Evolutionary conservation across 2,113 vertebrate species (phyloP).

Genomic region (Astur gentilis): DNA sequence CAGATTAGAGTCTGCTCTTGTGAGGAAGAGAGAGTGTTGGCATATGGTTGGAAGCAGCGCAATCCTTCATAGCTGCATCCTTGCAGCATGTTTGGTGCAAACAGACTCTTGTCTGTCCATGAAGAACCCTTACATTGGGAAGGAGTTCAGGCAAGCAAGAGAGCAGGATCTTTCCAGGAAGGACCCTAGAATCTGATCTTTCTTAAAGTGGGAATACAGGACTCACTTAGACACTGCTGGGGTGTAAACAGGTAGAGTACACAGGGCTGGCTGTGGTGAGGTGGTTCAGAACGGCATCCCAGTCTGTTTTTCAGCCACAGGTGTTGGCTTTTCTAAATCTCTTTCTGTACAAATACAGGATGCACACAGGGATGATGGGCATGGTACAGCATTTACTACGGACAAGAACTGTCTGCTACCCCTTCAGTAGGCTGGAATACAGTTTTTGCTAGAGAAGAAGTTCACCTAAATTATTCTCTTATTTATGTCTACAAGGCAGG

Average conservation of each 20-base stretch:
- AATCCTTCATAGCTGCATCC: not conserved
- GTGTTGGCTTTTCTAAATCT: not conserved
- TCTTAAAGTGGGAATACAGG: not conserved
- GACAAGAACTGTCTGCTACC: not conserved
- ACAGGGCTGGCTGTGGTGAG: not conserved
- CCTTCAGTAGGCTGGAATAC: not conserved
- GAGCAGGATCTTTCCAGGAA: not conserved
- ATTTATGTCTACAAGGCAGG: not conserved
- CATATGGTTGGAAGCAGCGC: not conserved
- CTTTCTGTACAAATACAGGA: not conserved
- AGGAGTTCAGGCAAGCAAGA: not conserved
- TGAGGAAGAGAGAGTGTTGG: not conserved
- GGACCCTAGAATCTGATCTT: not conserved
- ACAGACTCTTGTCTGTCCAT: not conserved
- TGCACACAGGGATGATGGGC: not conserved
- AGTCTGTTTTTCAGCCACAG: not conserved
- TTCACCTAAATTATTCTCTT: not conserved
- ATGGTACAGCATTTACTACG: not conserved
- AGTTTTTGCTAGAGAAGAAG: not conserved
- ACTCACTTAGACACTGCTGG: not conserved
- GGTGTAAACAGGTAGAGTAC: not conserved
- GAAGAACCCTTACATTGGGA: not conserved
- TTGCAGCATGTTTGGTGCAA: not conserved
- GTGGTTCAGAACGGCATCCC: not conserved
- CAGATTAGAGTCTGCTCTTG: slow-evolving; percentile 8